Evolutionary conservation across 2,113 vertebrate genomes (phyloP), one percentile per base, ranked within the genome.

Genomic region (Leucoraja erinaceus): DNA sequence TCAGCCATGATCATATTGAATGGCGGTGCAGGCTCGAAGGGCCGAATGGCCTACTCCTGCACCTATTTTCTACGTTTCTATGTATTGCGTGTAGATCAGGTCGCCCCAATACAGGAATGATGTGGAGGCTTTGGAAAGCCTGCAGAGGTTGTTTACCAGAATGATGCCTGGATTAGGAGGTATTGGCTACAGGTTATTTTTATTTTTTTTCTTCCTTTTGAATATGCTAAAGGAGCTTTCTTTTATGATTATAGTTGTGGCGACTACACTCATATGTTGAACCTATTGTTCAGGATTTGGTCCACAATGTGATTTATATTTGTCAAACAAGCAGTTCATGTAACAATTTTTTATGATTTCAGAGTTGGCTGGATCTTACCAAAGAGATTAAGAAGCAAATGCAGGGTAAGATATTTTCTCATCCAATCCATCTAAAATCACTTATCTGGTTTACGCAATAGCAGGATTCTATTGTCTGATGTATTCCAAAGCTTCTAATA

Each of bases 301-400:
- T 90, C 63, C 28, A 72, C 20, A 10, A 54, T 91, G 7, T 6
- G 61, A 10, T 31, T 12, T 59, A 16, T 6, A 31, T 63, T 18
- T 88, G 12, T 88, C 63, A 28, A 14, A 47, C 90, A 72, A 28
- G 61, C 66, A 90, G 66, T 90, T 70, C 66, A 90, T 25, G 16
- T 70, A 33, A 70, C 31, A 72, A 54, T 91, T 54, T 54, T 91
- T 72, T 72, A 25, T 94, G 72, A 93, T 96, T 76, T 68, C 95
- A 99, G 99, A 98, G 95, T 0, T 99, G 98, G 99, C 95, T 99
- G 94, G 98, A 99, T 96, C 95, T 98, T 93, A 96, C 97, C 94
- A 99, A 99, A 96, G 99, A 99, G 95, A 98, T 99, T 93, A 97
- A 97, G 94, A 97, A 98, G 75, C 99, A 99, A 94, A 96, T 98